Base-by-base conservation (phyloP, 2,888 invertebrate genomes). In the Hanleya hanleyi region DNA sequence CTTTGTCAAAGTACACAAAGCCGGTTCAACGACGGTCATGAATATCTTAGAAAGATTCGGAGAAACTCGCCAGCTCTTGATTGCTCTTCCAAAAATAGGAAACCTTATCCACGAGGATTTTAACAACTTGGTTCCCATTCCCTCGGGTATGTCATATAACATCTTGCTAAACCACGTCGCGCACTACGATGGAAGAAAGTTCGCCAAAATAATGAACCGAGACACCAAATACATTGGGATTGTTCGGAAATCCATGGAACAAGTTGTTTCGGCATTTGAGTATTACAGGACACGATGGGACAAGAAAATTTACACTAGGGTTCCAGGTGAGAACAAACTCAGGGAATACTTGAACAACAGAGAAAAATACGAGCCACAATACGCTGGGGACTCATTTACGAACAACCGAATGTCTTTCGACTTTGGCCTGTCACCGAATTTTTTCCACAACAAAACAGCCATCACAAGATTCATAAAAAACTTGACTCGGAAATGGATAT, bases 371-470 rank as follows among this genome's bases (percentile, higher is more conserved):
- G 64, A 64, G 64, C 37, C 38, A 22, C 12, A 22, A 1, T 1
- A 15, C 15, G n/a, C 64, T 33, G 15, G 26, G 26, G 18, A 26
- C 15, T 57, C 61, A 26, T 64, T 36, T 37, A 64, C 64, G 15
- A 64, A 64, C 64, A 64, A 64, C 26, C 35, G 64, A 2, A 64
- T 64, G 64, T 3, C 64, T 18, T 64, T 36, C 29, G 64, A 64
- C 35, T 64, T 64, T 64, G 64, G 64, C 5, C 22, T 64, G 36
- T 18, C 35, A 1, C 37, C 33, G 5, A 64, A 37, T 1, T 37
- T 4, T n/a, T 64, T 64, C 26, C 64, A 64, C 38, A 18, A 64
- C 29, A 9, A 35, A 64, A 35, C 1, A 4, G n/a, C n/a, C 5
- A 41, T 47, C 4, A 9, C 26, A 26, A 36, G 12, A 41, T 35